Evolutionary conservation across 2,888 invertebrate species (phyloP).

Genomic region (Xanthostigma xanthostigma): DNA sequence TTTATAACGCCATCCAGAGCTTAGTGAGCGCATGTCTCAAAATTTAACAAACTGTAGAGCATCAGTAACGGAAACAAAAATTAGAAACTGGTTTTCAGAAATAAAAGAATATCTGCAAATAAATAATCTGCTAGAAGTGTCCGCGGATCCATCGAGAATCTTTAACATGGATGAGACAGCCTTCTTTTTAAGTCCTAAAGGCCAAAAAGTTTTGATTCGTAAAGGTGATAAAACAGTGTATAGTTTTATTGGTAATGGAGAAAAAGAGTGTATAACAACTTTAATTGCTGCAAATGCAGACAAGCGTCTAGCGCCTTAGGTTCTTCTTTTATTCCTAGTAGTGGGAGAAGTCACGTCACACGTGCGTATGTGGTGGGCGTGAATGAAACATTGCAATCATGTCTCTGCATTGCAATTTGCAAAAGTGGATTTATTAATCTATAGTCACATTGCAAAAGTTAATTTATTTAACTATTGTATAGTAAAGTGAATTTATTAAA

Average conservation of each 20-base stretch:
- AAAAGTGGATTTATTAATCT: too few species aligned
- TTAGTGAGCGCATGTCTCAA: slow-evolving; percentile 19
- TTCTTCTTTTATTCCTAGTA: too few species aligned
- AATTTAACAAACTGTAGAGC: slow-evolving; percentile 16
- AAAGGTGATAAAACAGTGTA: slow-evolving; percentile 20
- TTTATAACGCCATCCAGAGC: slow-evolving; percentile 4
- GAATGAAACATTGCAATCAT: too few species aligned
- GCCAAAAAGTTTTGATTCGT: slow-evolving; percentile 18
- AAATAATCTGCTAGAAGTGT: slow-evolving; percentile 14
- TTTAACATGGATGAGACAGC: slow-evolving; percentile 24
- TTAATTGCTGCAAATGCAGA: slow-evolving; percentile 14
- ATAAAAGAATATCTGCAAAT: slow-evolving; percentile 16
- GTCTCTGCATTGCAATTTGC: too few species aligned
- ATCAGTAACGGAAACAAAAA: slow-evolving; percentile 17
- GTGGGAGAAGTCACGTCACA: too few species aligned
- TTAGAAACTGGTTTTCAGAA: slow-evolving; percentile 19
- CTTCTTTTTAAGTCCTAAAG: slow-evolving; percentile 23
- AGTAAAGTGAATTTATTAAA: too few species aligned
- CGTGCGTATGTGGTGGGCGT: too few species aligned
- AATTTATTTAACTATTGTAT: too few species aligned
- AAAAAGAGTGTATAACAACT: slow-evolving; percentile 18
- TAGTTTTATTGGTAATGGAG: slow-evolving; percentile 15
- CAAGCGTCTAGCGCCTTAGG: too few species aligned
- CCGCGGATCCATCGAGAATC: slow-evolving; percentile 17
- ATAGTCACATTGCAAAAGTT: too few species aligned